Evolutionary conservation across 2,797 vertebrate species (phyloP).

Genomic region (Hypotaenidia philippensis): DNA sequence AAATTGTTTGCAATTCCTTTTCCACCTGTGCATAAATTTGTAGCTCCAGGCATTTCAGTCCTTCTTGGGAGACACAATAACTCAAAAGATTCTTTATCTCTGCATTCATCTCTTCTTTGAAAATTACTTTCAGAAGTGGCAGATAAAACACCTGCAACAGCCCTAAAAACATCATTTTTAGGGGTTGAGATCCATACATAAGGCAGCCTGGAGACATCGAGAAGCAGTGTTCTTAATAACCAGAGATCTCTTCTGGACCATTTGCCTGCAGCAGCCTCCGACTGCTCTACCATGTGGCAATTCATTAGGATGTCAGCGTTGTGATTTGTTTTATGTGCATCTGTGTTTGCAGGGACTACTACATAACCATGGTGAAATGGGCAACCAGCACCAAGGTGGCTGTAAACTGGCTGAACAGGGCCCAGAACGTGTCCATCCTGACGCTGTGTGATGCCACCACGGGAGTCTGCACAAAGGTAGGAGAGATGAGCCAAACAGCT

Average conservation of each 20-base stretch:
- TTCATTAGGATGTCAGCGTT: neutral
- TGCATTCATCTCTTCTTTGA: neutral
- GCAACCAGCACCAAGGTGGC: conserved; percentile 97
- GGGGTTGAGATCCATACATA: neutral
- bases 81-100: conserved; percentile 35
- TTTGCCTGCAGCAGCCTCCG: neutral
- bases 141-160: conserved; percentile 26
- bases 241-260: neutral
- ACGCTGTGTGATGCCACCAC: conserved; percentile 96
- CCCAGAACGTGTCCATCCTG: conserved; percentile 96
- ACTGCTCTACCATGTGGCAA: neutral
- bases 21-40: neutral
- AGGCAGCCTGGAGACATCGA: neutral
- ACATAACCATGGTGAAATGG: conserved; percentile 98
- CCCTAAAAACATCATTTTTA: conserved; percentile 34
- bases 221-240: neutral
- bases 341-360: conserved; percentile 87
- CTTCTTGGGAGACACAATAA: neutral
- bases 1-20: conserved; percentile 27
- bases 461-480: conserved; percentile 95
- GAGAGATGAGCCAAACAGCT: accelerated
- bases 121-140: conserved; percentile 26
- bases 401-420: conserved; percentile 97
- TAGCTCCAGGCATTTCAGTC: neutral
- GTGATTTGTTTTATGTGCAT: neutral